phyloP scores from a whole-genome alignment of 2,888 invertebrate species.

The Furcula furcula region DNA sequence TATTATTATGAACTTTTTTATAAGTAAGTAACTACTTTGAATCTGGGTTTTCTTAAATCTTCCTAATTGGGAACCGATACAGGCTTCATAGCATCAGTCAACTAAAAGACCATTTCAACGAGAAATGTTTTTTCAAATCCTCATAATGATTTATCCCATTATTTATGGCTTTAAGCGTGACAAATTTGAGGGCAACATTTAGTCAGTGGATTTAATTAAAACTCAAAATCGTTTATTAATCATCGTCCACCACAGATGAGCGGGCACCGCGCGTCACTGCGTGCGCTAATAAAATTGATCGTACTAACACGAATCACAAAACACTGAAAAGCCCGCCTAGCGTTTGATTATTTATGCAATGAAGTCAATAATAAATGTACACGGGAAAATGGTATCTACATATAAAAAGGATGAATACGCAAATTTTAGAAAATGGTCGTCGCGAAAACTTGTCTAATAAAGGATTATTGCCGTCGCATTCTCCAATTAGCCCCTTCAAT shows the following conservation, averaged over 20 bases:
- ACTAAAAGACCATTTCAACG: too few species aligned
- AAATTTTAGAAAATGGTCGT: not conserved
- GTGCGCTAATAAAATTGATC: constrained; percentile 47
- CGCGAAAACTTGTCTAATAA: constrained; percentile 21
- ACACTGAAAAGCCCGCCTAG: constrained; percentile 18
- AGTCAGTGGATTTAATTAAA: constrained; percentile 30
- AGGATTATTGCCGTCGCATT: constrained; percentile 18
- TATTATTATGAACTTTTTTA: too few species aligned
- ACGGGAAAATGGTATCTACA: too few species aligned
- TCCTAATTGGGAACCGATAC: too few species aligned
- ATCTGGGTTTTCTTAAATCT: too few species aligned
- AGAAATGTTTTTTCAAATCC: too few species aligned
- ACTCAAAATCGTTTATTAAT: constrained; percentile 40
- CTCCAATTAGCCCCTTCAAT: constrained; percentile 25
- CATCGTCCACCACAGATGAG: constrained; percentile 29
- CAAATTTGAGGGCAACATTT: constrained; percentile 5
- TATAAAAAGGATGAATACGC: too few species aligned
- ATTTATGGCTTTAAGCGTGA: not conserved
- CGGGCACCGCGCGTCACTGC: constrained; percentile 25
- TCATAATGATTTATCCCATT: too few species aligned
- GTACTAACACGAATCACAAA: constrained; percentile 38
- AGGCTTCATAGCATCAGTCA: too few species aligned
- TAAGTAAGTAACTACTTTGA: too few species aligned
- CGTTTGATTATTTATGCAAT: too few species aligned
- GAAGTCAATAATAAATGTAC: too few species aligned